A percentile compares a stretch with the other conserved stretches of the same genome.
Conservation (phyloP, 2,888 invertebrate species). For the Dasypolia templi region DNA sequence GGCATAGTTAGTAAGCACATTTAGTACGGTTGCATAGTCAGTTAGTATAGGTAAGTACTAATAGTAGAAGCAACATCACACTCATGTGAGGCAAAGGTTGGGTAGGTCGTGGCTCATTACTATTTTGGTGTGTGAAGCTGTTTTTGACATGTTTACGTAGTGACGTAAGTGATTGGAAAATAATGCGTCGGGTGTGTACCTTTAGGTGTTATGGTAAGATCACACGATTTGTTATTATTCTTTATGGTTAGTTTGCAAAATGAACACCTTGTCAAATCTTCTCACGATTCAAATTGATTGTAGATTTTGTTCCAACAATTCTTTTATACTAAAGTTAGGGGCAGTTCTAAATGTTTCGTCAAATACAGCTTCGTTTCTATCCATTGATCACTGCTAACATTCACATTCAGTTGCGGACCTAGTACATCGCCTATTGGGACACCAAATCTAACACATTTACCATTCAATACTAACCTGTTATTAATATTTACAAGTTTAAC, state of each 20-base stretch:
- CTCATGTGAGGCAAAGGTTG: slow-evolving; percentile 74
- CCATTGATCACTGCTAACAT: slow-evolving; percentile 64
- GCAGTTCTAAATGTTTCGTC: slow-evolving; percentile 14
- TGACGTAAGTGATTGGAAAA: neutral
- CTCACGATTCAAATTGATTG: neutral
- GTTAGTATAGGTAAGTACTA: slow-evolving; percentile 69
- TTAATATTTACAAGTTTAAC: slow-evolving; percentile 51
- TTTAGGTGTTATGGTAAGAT: neutral
- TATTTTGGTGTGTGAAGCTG: slow-evolving; percentile 68
- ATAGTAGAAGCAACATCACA: slow-evolving; percentile 75
- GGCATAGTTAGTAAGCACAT: slow-evolving; percentile 73
- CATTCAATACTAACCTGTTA: slow-evolving; percentile 59
- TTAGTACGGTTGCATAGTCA: slow-evolving; percentile 69
- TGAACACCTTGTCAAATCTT: neutral
- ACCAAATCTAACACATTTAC: slow-evolving; percentile 74
- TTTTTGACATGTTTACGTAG: slow-evolving; percentile 62
- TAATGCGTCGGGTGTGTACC: neutral
- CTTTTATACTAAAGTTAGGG: neutral
- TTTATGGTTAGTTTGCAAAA: neutral
- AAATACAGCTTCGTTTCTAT: slow-evolving; percentile 68
- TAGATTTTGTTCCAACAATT: neutral
- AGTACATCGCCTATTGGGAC: slow-evolving; percentile 74
- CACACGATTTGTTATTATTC: neutral
- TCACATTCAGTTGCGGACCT: slow-evolving; percentile 71
- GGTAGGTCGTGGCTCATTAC: slow-evolving; percentile 69